Conservation (phyloP, 2,113 vertebrate genomes). For the Falco punctatus region DNA sequence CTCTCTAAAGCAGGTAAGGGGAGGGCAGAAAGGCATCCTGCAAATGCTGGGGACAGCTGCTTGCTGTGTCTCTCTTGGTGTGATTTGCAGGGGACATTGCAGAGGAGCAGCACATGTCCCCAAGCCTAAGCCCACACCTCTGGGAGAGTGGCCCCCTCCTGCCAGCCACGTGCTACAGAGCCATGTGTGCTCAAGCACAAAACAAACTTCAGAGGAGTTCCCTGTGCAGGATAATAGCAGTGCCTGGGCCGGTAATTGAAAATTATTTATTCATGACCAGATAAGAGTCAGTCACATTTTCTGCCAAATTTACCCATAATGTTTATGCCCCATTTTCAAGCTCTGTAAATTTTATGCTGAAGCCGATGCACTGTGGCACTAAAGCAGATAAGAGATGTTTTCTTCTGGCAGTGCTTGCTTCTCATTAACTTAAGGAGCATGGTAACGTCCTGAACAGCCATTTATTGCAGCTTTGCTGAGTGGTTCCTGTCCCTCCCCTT, state of each 20-base stretch:
- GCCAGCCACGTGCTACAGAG: neutral
- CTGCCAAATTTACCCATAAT: constrained; percentile 81
- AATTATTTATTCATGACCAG: constrained; percentile 81
- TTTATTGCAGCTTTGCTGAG: constrained; percentile 27
- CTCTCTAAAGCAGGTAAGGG: neutral
- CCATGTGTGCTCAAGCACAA: neutral
- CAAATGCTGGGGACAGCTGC: neutral
- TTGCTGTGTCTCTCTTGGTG: neutral
- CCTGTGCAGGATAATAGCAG: constrained; percentile 40
- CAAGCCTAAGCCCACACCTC: neutral
- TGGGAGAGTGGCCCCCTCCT: neutral
- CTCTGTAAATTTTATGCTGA: constrained; percentile 82
- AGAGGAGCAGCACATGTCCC: neutral
- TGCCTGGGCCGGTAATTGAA: constrained; percentile 70
- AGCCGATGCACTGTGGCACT: constrained; percentile 66
- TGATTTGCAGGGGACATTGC: neutral
- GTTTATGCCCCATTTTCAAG: constrained; percentile 81
- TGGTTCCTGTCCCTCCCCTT: constrained; percentile 25
- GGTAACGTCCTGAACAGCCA: constrained; percentile 63
- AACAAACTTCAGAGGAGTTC: constrained; percentile 66
- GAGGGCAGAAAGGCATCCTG: neutral
- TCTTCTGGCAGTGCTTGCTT: constrained; percentile 68
- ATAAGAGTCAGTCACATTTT: constrained; percentile 76
- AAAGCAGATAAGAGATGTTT: constrained; percentile 72
- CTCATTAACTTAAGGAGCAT: constrained; percentile 75